Evolutionary conservation across 2,888 invertebrate genomes (phyloP), one percentile per base, ranked within the genome.

Genomic region (Hydroisotoma schaefferi): DNA sequence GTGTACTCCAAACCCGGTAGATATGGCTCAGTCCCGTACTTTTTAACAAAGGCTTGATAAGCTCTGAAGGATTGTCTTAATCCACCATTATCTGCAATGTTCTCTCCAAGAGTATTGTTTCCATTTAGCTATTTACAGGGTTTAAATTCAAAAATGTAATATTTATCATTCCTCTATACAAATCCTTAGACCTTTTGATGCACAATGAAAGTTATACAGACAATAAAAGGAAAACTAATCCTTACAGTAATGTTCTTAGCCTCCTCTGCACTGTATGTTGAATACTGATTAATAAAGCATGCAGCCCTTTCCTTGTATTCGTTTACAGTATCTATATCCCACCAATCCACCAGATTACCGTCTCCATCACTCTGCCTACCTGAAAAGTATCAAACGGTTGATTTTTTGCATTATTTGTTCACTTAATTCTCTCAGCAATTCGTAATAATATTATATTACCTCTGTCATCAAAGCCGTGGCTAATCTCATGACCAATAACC

Each of bases 221-320:
- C 23, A 46, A 22, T 27, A 29, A 6, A 33, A 18, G n/a, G 27
- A 27, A n/a, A 23, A 15, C 20, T 20, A 33, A 26, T 43, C 49
- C 18, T 48, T 58, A 89, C 89, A 75, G 86, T 85, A 51, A 65
- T 60, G 40, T 64, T 62, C 65, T 90, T 83, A 1, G 90, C 85
- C 76, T 87, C 85, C 38, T 84, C 83, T 1, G 88, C 88, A 0
- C 87, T 87, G 76, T 87, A 95, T 77, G 92, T 92, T 57, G 88
- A 88, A 75, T 95, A 95, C 76, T 95, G 95, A 65, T 93, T 83
- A 69, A 94, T 90, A 74, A 95, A 93, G 76, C 95, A 95, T 74
- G 87, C 83, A 0, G 94, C 89, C 75, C 87, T 88, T 67, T 88
- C 83, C 53, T 90, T 80, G 76, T 92, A 95, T 20, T 86, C 85